Evolutionary conservation across 2,888 invertebrate genomes (phyloP), one percentile per base, ranked within the genome.

Genomic region (Biston betularia): DNA sequence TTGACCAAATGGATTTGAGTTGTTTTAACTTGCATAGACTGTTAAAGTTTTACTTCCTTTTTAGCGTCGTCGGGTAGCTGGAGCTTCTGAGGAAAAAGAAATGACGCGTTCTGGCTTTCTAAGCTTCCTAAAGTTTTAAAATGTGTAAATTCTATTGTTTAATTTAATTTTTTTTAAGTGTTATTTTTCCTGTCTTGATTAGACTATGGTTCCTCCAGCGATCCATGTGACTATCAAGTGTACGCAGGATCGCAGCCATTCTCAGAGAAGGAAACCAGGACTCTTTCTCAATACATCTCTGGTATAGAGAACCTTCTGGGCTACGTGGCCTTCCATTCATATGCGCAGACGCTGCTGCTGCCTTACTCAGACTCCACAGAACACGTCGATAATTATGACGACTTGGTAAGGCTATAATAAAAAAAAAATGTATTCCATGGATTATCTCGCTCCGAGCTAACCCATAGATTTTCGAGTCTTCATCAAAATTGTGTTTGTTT

Each of bases 311-410:
- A 95, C 70, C 81, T 96, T 24, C 84, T 92, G 34, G 94, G 95
- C 11, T 97, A 97, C 81, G 86, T 97, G 4, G 94, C 95, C 0
- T 95, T 97, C 81, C 97, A 97, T 82, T 95, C 97, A 0, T 96
- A 95, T 76, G 96, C 96, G 0, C 97, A 97, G 76, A 88, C 95
- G 60, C 82, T 97, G 11, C 86, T 97, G 48, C 87, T 96, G 40
- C 96, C 97, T 0, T 95, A 95, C n/a, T 96, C 95, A 15, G 96
- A 95, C 75, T 95, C 95, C 0, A 77, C 66, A 0, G 79, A 87
- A 0, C 94, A 95, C 71, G 83, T 93, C 0, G 88, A 87, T 15
- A 95, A 95, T 69, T 93, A 94, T 59, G 85, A 89, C 10, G 93
- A 95, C 59, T 80, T 94, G 81, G 90, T 94, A 80, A 77, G 80